A percentile compares a stretch with the other conserved stretches of the same genome.
These are phyloP conservation scores for Gambelia wislizenii DNA, from an alignment of 2,797 vertebrate genomes.

Conservation along the genomic window DNA sequence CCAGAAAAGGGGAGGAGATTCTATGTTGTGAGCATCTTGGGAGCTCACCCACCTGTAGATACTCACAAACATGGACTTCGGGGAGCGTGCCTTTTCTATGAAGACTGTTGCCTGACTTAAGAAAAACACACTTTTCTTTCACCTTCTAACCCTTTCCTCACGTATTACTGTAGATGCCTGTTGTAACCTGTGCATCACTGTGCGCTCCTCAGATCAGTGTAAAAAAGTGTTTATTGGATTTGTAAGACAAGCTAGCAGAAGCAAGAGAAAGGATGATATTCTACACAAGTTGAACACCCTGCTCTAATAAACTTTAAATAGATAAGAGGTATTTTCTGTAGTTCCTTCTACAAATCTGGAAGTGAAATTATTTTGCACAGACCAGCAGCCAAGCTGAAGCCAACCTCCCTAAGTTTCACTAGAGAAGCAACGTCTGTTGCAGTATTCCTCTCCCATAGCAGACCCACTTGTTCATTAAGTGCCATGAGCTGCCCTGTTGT, in stretches of 20 bases:
- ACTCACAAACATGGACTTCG: constrained; percentile 32
- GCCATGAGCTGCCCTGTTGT: accelerated
- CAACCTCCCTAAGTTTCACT: accelerated
- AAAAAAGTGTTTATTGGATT: neutral
- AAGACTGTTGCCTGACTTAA: neutral
- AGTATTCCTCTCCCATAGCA: neutral
- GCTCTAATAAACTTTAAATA: neutral
- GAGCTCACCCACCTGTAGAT: neutral
- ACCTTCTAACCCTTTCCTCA: constrained; percentile 24
- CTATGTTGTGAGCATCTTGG: neutral
- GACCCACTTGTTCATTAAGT: constrained; percentile 13
- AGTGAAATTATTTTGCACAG: neutral
- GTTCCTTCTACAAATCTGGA: neutral
- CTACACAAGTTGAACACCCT: neutral
- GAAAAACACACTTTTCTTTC: neutral
- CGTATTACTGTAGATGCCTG: constrained; percentile 3
- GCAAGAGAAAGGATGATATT: neutral
- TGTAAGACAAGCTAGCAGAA: neutral
- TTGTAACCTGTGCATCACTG: constrained; percentile 8
- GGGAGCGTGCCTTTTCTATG: neutral
- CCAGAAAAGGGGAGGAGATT: neutral
- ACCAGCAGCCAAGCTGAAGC: neutral
- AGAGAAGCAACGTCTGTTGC: neutral
- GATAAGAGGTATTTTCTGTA: neutral
- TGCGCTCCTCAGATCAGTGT: constrained; percentile 12